Percentiles rank a stretch among this genome's conserved stretches.
Conservation (phyloP, 2,113 vertebrate genomes). For the Andinoacara biseriatus region DNA sequence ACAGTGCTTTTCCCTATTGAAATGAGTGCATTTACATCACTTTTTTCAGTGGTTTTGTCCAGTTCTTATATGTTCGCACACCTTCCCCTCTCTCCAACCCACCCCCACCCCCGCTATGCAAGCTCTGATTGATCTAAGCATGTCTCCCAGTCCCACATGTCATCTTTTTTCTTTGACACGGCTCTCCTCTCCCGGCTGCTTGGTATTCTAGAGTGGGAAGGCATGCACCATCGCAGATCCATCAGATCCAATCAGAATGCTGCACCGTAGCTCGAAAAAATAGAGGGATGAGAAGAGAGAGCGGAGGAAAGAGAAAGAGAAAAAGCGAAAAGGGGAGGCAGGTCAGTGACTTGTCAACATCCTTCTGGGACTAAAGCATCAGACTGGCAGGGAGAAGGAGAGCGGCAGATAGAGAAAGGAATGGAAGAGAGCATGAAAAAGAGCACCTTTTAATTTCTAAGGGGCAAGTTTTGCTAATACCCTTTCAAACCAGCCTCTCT, state of each 20-base stretch:
- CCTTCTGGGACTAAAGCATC: constrained; percentile 60
- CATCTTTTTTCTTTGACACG: constrained; percentile 80
- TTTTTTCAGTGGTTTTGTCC: constrained; percentile 70
- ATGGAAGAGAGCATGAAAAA: background rate
- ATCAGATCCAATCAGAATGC: constrained; percentile 78
- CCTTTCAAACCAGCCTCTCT: constrained; percentile 26
- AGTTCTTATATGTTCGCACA: constrained; percentile 45
- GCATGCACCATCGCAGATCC: constrained; percentile 78
- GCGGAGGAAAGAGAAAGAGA: constrained; percentile 2
- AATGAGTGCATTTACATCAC: constrained; percentile 59
- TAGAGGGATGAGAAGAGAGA: constrained; percentile 62
- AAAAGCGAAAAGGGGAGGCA: constrained; percentile 17
- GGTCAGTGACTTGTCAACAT: constrained; percentile 68
- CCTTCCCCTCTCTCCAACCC: constrained; percentile 36
- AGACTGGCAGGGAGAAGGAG: constrained; percentile 30
- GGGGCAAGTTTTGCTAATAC: constrained; percentile 31
- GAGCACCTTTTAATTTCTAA: constrained; percentile 31
- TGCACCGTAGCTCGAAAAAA: constrained; percentile 69
- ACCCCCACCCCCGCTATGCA: constrained; percentile 10
- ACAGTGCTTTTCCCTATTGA: constrained; percentile 39
- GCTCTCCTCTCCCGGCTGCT: constrained; percentile 72
- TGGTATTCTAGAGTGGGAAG: constrained; percentile 78
- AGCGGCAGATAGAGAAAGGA: background rate
- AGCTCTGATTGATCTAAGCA: constrained; percentile 75
- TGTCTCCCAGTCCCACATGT: constrained; percentile 79